These are phyloP conservation scores for Epirrhoe tristata DNA, from an alignment of 2,888 invertebrate genomes.

Conservation along the genomic window DNA sequence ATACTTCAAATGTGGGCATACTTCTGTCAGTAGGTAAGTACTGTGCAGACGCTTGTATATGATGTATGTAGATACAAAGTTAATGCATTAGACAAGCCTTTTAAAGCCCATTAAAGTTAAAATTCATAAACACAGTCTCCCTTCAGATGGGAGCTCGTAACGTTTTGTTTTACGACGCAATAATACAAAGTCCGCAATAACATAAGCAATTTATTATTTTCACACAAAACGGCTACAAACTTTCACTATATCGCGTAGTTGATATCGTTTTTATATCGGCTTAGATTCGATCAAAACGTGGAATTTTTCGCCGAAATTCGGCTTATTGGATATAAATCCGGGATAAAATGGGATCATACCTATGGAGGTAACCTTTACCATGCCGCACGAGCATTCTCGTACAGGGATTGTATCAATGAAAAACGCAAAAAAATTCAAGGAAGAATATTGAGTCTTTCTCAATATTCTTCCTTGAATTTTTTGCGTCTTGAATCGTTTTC, in stretches of 20 bases:
- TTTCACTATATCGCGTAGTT: conserved; percentile 52
- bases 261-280: conserved; percentile 56
- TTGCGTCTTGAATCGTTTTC: no score
- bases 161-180: conserved; percentile 57
- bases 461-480: no score
- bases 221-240: conserved; percentile 56
- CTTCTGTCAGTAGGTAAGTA: background rate
- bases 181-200: conserved; percentile 55
- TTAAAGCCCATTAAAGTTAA: conserved; percentile 51
- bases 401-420: conserved; percentile 29
- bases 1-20: background rate
- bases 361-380: conserved; percentile 51
- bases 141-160: conserved; percentile 50
- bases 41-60: background rate
- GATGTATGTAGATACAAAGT: conserved; percentile 15
- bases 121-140: conserved; percentile 51
- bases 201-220: conserved; percentile 59
- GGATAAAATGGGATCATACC: conserved; percentile 73
- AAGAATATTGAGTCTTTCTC: conserved; percentile 23
- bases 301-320: conserved; percentile 66
- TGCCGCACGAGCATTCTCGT: conserved; percentile 30
- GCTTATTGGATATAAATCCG: conserved; percentile 77
- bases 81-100: conserved; percentile 42
- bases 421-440: conserved; percentile 20
- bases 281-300: conserved; percentile 64